These are phyloP conservation scores for Charina bottae DNA, from an alignment of 2,113 vertebrate genomes.

Conservation along the genomic window DNA sequence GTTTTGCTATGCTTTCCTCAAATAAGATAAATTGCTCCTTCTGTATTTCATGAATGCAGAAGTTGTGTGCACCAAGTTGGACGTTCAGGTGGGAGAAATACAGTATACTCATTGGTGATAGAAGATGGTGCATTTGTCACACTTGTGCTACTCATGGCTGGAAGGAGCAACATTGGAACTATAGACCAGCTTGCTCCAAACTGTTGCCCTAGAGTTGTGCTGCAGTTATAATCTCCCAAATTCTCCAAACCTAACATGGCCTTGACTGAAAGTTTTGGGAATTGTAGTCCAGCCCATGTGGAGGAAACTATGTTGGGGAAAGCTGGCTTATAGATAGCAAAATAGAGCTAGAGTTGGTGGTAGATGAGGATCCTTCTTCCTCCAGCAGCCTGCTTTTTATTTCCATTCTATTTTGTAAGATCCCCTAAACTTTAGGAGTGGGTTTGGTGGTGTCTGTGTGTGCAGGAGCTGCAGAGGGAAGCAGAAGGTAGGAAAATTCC, in stretches of 20 bases:
- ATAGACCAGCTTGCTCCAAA: constrained; percentile 27
- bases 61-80: constrained; percentile 38
- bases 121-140: constrained; percentile 57
- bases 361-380: background rate
- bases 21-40: constrained; percentile 12
- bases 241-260: background rate
- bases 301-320: background rate
- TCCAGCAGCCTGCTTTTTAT: background rate
- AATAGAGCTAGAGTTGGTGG: background rate
- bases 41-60: constrained; percentile 49
- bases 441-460: no score
- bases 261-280: background rate
- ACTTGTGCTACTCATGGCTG: constrained; percentile 52
- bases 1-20: background rate
- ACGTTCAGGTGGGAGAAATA: constrained; percentile 45
- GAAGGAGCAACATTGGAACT: constrained; percentile 50
- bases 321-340: background rate
- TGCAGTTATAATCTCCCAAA: background rate
- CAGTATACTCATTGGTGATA: constrained; percentile 26
- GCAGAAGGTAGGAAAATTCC: background rate
- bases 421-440: background rate
- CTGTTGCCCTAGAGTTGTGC: background rate
- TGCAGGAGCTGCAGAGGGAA: background rate
- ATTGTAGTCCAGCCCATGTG: background rate
- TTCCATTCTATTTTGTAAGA: background rate